Conservation (phyloP, 2,113 vertebrate genomes). For the Garra rufa region DNA sequence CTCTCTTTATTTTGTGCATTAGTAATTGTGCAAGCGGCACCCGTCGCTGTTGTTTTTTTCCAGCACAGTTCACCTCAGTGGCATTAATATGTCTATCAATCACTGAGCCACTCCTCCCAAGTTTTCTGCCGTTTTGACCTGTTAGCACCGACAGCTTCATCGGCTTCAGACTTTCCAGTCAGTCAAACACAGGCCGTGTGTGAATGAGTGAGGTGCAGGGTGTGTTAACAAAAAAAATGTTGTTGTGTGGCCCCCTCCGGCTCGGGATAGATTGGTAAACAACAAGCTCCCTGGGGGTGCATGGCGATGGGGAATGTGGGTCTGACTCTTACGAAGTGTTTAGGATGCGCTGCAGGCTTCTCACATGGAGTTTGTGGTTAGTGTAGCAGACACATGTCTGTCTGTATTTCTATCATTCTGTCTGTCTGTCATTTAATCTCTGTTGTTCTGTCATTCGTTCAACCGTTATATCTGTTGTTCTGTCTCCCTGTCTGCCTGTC, state of each 20-base stretch:
- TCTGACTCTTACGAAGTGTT: constrained; percentile 63
- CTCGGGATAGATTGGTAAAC: constrained; percentile 64
- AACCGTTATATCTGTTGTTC: neutral
- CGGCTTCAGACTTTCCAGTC: constrained; percentile 16
- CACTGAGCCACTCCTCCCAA: constrained; percentile 14
- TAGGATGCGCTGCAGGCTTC: constrained; percentile 65
- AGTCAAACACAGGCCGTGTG: constrained; percentile 25
- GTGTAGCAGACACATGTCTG: neutral
- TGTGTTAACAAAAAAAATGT: constrained; percentile 61
- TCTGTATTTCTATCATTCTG: neutral
- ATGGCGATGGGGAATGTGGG: constrained; percentile 24
- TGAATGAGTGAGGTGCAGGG: constrained; percentile 43
- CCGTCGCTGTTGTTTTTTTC: neutral
- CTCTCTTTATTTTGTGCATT: constrained; percentile 22
- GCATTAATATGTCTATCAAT: constrained; percentile 28
- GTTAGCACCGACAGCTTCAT: constrained; percentile 36
- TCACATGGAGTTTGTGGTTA: neutral
- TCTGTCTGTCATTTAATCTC: neutral
- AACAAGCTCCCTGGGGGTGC: constrained; percentile 50
- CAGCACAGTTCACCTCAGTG: constrained; percentile 24
- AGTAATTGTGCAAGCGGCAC: neutral
- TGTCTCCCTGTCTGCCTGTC: neutral
- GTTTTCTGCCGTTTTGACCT: constrained; percentile 25
- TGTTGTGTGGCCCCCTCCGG: constrained; percentile 68
- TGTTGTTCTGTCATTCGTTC: no score